phyloP scores from a whole-genome alignment of 2,888 invertebrate genomes.

The Phalera bucephala region DNA sequence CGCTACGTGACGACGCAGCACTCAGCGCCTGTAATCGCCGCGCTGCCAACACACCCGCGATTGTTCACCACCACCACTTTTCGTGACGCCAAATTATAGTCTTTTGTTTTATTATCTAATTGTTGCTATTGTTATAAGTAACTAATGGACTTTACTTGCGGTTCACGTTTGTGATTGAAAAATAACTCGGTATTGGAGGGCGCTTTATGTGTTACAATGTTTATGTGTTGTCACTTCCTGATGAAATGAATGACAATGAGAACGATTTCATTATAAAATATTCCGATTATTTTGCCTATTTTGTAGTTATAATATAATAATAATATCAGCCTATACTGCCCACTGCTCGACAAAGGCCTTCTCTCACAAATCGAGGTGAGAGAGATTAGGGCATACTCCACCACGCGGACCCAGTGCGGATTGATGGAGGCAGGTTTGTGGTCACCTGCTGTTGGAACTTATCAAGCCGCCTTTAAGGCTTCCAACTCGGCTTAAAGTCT shows the following conservation, averaged over 20 bases:
- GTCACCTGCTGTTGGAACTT: too few species aligned
- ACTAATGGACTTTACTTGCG: constrained; percentile 53
- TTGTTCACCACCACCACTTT: constrained; percentile 68
- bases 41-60: constrained; percentile 53
- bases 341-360: too few species aligned
- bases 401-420: too few species aligned
- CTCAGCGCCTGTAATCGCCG: constrained; percentile 70
- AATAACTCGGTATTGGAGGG: constrained; percentile 7
- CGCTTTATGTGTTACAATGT: not conserved
- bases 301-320: too few species aligned
- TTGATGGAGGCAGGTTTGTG: too few species aligned
- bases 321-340: too few species aligned
- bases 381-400: too few species aligned
- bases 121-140: constrained; percentile 72
- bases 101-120: constrained; percentile 78
- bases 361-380: too few species aligned
- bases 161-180: constrained; percentile 40
- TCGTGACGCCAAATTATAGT: constrained; percentile 75
- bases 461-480: too few species aligned
- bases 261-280: too few species aligned
- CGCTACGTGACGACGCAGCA: constrained; percentile 76
- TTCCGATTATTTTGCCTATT: too few species aligned
- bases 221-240: not conserved
- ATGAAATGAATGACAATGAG: not conserved
- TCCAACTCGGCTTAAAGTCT: too few species aligned